Percentiles rank a stretch among this genome's conserved stretches.
phyloP scores from a whole-genome alignment of 1,140 invertebrate species.

The Calycopis cecrops region DNA sequence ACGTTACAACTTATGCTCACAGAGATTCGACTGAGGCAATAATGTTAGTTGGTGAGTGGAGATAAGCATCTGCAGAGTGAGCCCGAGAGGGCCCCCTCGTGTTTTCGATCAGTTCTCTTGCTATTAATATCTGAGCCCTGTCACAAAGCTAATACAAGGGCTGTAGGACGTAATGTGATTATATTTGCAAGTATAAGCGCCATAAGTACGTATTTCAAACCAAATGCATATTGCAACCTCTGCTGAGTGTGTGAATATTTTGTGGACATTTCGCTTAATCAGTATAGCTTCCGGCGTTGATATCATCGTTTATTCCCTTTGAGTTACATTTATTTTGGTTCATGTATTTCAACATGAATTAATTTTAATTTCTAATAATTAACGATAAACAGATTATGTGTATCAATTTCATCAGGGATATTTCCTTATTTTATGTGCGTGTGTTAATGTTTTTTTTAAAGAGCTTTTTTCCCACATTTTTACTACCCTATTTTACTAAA shows the following conservation, averaged over 20 bases:
- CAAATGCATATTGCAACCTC: conserved; percentile 5
- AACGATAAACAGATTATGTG: too few species aligned
- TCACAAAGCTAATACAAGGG: conserved; percentile 54
- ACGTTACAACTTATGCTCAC: too few species aligned
- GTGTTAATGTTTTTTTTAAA: too few species aligned
- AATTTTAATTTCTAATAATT: too few species aligned
- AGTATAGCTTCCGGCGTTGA: background rate
- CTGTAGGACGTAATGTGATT: conserved; percentile 47
- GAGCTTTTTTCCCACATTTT: too few species aligned
- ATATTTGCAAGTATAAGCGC: conserved; percentile 66
- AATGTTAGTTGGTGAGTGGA: conserved; percentile 41
- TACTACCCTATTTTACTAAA: too few species aligned
- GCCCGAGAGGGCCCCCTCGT: conserved; percentile 45
- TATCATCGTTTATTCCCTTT: too few species aligned
- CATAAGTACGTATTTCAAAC: conserved; percentile 6
- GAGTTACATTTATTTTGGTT: too few species aligned
- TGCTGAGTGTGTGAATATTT: conserved; percentile 1
- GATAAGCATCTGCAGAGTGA: conserved; percentile 71
- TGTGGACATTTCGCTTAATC: conserved; percentile 4
- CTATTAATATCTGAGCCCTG: conserved; percentile 68
- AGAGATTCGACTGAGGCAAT: conserved; percentile 15
- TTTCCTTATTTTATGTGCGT: too few species aligned
- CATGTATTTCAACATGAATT: too few species aligned
- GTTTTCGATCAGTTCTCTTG: conserved; percentile 57
- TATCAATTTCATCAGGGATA: too few species aligned